A percentile compares a stretch with the other conserved stretches of the same genome.
These are phyloP conservation scores for Phalacrocorax brasilianus DNA, from an alignment of 2,113 vertebrate genomes.

Conservation along the genomic window DNA sequence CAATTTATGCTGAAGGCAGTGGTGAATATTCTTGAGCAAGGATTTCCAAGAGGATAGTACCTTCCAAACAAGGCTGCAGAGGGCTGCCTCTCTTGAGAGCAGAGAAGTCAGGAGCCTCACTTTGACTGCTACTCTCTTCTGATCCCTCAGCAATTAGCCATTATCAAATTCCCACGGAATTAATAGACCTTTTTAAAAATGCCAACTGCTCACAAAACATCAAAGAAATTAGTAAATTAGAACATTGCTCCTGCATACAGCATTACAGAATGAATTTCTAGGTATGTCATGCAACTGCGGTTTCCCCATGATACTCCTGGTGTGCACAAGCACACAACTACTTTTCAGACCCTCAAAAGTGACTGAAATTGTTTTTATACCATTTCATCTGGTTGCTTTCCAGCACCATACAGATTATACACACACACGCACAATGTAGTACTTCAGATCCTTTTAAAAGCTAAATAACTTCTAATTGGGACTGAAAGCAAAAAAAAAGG, in stretches of 20 bases:
- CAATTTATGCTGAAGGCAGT: background rate
- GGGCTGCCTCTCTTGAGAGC: background rate
- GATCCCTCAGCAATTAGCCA: background rate
- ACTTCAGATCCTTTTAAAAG: background rate
- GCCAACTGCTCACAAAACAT: background rate
- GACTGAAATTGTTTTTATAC: background rate
- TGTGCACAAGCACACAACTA: background rate
- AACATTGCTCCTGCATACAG: background rate
- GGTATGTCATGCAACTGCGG: background rate
- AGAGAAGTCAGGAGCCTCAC: background rate
- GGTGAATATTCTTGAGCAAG: background rate
- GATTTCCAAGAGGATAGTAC: background rate
- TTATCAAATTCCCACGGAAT: background rate
- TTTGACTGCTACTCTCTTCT: background rate
- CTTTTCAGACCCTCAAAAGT: background rate
- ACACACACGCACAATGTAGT: rapidly evolving
- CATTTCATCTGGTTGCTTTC: background rate
- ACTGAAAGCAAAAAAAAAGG: background rate
- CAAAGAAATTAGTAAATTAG: background rate
- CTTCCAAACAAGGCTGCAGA: background rate
- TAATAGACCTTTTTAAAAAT: background rate
- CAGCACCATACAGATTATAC: background rate
- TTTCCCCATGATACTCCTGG: background rate
- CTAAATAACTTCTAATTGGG: background rate
- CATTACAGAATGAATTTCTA: background rate